A percentile compares a stretch with the other conserved stretches of the same genome.
Conservation (phyloP, 2,888 invertebrate species). For the Acanthosepion lycidas region DNA sequence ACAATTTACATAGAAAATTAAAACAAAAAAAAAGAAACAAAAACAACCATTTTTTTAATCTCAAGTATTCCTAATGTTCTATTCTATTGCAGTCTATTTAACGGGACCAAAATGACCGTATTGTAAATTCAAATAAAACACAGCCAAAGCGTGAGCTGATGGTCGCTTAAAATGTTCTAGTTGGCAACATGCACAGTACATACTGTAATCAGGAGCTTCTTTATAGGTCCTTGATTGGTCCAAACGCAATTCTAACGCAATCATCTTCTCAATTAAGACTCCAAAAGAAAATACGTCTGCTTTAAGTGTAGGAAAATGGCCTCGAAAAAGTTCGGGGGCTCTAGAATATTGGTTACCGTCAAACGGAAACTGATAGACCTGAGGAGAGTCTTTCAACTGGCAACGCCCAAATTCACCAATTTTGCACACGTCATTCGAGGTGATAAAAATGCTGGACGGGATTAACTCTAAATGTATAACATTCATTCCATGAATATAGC, state of each 20-base stretch:
- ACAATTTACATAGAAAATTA: too few species aligned
- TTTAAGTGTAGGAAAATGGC: conserved; percentile 75
- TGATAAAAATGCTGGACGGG: conserved; percentile 77
- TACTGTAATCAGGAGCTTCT: background rate
- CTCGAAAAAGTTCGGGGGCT: conserved; percentile 79
- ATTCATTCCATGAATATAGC: conserved; percentile 77
- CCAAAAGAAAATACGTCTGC: conserved; percentile 79
- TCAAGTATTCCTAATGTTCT: background rate
- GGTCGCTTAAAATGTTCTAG: background rate
- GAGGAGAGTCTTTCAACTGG: conserved; percentile 59
- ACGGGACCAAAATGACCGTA: background rate
- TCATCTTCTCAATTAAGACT: conserved; percentile 79
- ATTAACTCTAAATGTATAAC: conserved; percentile 80
- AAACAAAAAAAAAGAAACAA: too few species aligned
- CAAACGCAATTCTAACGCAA: conserved; percentile 72
- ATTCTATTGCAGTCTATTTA: background rate
- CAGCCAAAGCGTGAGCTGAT: background rate
- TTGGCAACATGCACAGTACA: background rate
- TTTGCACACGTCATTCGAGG: conserved; percentile 76
- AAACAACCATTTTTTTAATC: too few species aligned
- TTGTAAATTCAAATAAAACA: background rate
- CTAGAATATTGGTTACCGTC: conserved; percentile 79
- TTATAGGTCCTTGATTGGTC: background rate
- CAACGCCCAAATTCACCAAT: conserved; percentile 79
- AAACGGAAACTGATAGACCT: conserved; percentile 60